Evolutionary conservation across 2,888 invertebrate species (phyloP).

Genomic region (Galeruca laticollis): DNA sequence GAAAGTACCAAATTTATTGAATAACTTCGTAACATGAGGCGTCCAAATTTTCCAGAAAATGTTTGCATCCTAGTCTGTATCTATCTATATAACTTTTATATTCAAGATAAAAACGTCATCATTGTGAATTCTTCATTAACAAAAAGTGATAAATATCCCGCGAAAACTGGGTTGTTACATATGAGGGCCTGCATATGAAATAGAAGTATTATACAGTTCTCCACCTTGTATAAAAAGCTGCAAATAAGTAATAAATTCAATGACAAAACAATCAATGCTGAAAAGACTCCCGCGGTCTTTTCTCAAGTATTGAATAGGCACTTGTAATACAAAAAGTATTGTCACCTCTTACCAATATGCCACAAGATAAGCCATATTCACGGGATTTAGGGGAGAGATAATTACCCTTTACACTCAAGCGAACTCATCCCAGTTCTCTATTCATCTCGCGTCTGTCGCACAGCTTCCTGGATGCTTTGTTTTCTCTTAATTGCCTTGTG

Average conservation of each 20-base stretch:
- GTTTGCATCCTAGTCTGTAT: no score
- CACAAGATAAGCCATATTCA: constrained; percentile 30
- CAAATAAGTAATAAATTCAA: no score
- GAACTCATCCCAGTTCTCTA: constrained; percentile 30
- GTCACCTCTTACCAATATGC: constrained; percentile 19
- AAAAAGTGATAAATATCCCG: no score
- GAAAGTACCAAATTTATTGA: no score
- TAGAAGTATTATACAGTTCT: no score
- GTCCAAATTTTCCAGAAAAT: not conserved
- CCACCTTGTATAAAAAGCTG: no score
- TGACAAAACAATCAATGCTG: not conserved
- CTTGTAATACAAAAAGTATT: not conserved
- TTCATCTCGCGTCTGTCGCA: constrained; percentile 45
- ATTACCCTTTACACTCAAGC: constrained; percentile 33
- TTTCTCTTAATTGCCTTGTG: constrained; percentile 47
- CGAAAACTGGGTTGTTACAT: no score
- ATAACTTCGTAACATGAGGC: no score
- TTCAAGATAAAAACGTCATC: no score
- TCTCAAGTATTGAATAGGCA: not conserved
- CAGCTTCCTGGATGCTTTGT: constrained; percentile 46
- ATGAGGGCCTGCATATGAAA: no score
- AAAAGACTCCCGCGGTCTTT: not conserved
- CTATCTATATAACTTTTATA: no score
- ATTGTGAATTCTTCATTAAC: no score
- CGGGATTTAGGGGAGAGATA: constrained; percentile 32